Base-by-base conservation (phyloP, 2,797 vertebrate genomes). In the Poecilia picta region DNA sequence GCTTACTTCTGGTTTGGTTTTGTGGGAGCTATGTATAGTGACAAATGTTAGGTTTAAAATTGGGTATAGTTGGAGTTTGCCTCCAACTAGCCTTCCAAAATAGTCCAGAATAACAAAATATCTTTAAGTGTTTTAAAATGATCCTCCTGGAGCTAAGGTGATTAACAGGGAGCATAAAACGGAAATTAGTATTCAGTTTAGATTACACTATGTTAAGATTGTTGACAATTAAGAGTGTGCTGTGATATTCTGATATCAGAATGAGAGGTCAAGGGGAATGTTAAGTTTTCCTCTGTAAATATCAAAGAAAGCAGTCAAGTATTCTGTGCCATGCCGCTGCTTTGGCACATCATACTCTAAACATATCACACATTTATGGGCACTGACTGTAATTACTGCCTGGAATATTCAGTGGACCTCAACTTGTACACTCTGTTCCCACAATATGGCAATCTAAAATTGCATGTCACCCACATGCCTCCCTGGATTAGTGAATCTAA, bases 341-440 rank as follows among this genome's bases (percentile, higher is more conserved):
- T 89, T 71, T 43, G 77, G 47, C 43, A 0, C 81, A 77, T 87
- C 75, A 91, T 57, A 70, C 78, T 74, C 77, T 83, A 82, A 74
- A 88, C 91, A 49, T 88, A 87, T 87, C 85, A 87, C 75, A 78
- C 46, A 28, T 55, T 55, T 45, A 88, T 79, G 78, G 73, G 66
- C 81, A 83, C 85, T 89, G 83, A 81, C 77, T 81, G 71, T 88
- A 91, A 94, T 93, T 90, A 88, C 85, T 84, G 79, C 87, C 90
- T 86, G 83, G 84, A 78, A 91, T 89, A 92, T 90, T 76, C 89
- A 87, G 79, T 53, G 87, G 92, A 92, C 85, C 83, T 88, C 84
- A 91, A 89, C 90, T 87, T 89, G 85, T 88, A 81, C 88, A 88
- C 91, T 92, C 86, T 91, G 82, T 89, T 89, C 92, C 87, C 73